Evolutionary conservation across 1,140 invertebrate species (phyloP).

Genomic region (Vanessa tameamea): DNA sequence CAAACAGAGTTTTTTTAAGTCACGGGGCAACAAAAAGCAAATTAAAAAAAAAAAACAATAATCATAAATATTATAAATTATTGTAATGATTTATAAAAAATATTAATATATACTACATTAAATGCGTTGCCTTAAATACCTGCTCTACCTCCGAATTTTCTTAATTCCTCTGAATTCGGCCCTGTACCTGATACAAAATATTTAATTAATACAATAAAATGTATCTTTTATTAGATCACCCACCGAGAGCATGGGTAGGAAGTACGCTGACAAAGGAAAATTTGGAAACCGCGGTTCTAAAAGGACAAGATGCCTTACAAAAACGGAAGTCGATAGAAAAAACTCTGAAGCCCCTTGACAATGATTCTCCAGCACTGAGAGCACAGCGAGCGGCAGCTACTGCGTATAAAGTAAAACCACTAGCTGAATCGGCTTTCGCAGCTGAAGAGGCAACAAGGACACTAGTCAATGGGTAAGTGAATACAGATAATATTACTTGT

Average conservation of each 20-base stretch:
- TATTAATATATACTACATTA: too few relatives aligned
- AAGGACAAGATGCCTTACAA: constrained; percentile 82
- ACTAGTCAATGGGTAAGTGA: constrained; percentile 61
- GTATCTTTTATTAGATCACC: constrained; percentile 32
- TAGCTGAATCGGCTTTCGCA: constrained; percentile 84
- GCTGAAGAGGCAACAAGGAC: constrained; percentile 84
- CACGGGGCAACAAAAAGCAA: too few relatives aligned
- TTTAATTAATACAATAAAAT: background rate
- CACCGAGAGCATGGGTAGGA: constrained; percentile 46
- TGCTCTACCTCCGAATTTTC: too few relatives aligned
- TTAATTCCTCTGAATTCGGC: too few relatives aligned
- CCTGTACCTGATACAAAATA: too few relatives aligned
- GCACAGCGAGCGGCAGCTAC: constrained; percentile 86
- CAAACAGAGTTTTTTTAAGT: too few relatives aligned
- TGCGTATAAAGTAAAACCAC: constrained; percentile 79
- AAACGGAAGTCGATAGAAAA: constrained; percentile 81
- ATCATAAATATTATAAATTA: too few relatives aligned
- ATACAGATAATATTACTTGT: background rate
- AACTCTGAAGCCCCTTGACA: constrained; percentile 68
- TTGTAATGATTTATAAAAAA: too few relatives aligned
- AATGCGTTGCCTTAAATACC: too few relatives aligned
- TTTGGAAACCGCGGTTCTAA: constrained; percentile 73
- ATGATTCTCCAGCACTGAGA: constrained; percentile 83
- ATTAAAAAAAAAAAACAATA: too few relatives aligned
- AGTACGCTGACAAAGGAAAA: constrained; percentile 52